Base-by-base conservation (phyloP, 2,113 vertebrate genomes). In the Thinocorus orbignyianus region DNA sequence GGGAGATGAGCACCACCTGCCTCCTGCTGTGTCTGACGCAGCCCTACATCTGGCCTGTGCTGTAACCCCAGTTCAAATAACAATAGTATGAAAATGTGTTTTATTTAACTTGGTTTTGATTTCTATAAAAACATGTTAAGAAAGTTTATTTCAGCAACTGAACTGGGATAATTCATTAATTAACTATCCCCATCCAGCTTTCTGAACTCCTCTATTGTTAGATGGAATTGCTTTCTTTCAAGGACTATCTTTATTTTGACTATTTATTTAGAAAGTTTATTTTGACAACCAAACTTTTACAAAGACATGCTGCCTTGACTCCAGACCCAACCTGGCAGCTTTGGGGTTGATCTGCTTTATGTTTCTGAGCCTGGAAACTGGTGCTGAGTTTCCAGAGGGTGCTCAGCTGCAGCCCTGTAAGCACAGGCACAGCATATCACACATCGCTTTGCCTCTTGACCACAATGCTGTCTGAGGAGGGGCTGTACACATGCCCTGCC, bases 391-490 rank as follows among this genome's bases (percentile, higher is more conserved):
- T 58, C n/a, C n/a, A 60, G 68, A 71, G 23, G 17, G 9, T 2
- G 2, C 37, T 52, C 57, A 22, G 10, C 13, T 46, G 62, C 54
- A 83, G 25, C 68, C 62, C n/a, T 4, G 3, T 31, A 23, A 23
- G 3, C 33, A 31, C 39, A 55, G n/a, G 30, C 58, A n/a, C 11
- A 19, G 17, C 17, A 20, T 7, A 16, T 39, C 70, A 60, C 39
- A 39, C 26, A 20, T 10, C 37, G 7, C 26, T 73, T 79, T 54
- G 20, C 11, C 39, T 33, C 49, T 18, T 62, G 19, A 24, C 26
- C 3, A 1, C 10, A n/a, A 54, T 1, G 2, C 11, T 3, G 1
- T 19, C 65, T 30, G 39, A 79, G 25, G n/a, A n/a, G n/a, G n/a
- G n/a, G 7, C 44, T 68, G 18, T 81, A 52, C 11, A 26, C 13